Evolutionary conservation across 2,797 vertebrate genomes (phyloP).

Genomic region (Rousettus madagascariensis): DNA sequence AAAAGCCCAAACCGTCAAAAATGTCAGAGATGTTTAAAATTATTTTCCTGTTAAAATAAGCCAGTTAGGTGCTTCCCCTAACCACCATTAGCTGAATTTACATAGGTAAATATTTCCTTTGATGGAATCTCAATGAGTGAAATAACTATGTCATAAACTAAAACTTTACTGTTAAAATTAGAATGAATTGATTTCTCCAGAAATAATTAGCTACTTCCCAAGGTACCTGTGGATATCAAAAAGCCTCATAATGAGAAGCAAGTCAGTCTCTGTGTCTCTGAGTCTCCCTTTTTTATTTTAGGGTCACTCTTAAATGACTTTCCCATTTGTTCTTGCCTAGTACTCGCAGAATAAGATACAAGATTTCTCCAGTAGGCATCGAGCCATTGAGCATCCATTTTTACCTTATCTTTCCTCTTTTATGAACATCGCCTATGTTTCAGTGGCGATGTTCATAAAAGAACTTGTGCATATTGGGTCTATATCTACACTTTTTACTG

Average conservation of each 20-base stretch:
- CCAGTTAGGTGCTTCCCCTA: background rate
- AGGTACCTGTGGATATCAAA: background rate
- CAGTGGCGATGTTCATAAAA: no score
- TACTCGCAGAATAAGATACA: background rate
- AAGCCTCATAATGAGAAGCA: background rate
- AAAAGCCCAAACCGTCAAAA: background rate
- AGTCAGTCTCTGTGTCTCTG: background rate
- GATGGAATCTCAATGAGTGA: background rate
- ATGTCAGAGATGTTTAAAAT: background rate
- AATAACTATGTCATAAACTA: background rate
- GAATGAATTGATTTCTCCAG: background rate
- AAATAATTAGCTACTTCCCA: background rate
- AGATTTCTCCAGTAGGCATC: background rate
- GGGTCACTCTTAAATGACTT: background rate
- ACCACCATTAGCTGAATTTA: background rate
- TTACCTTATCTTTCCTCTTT: background rate
- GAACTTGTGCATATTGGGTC: background rate
- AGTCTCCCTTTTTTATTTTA: background rate
- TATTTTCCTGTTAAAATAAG: background rate
- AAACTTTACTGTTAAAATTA: background rate
- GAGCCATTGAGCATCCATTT: background rate
- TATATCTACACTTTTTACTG: background rate
- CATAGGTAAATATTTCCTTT: background rate
- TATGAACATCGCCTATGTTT: rapidly evolving
- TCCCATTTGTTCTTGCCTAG: background rate